Evolutionary conservation across 2,797 vertebrate species (phyloP).

Genomic region (Sphaeramia orbicularis): DNA sequence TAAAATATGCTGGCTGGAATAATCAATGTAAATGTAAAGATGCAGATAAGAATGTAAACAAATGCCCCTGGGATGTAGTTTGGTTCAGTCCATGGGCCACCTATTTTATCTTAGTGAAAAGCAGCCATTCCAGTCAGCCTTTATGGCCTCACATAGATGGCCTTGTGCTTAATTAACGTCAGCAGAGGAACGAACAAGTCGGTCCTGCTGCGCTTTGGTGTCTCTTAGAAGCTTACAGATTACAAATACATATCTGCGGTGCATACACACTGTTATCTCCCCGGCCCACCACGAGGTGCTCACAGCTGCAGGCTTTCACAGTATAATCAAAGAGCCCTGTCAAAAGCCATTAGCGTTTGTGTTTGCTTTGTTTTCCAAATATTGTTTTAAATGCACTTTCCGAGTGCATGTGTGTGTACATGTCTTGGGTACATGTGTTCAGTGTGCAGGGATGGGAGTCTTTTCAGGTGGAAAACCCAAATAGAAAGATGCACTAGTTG

Average conservation of each 20-base stretch:
- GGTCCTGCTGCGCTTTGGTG: conserved; percentile 58
- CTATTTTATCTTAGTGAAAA: conserved; percentile 40
- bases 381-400: conserved; percentile 36
- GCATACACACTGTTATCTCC: conserved; percentile 31
- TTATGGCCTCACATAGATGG: conserved; percentile 21
- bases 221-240: conserved; percentile 56
- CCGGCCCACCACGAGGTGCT: conserved; percentile 36
- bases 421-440: conserved; percentile 88
- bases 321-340: conserved; percentile 55
- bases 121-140: conserved; percentile 17
- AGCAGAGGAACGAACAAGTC: conserved; percentile 36
- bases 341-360: conserved; percentile 24
- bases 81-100: conserved; percentile 1
- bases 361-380: conserved; percentile 43
- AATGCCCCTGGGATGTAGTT: conserved; percentile 1
- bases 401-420: conserved; percentile 37
- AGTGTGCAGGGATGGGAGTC: conserved; percentile 28
- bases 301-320: conserved; percentile 22
- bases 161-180: conserved; percentile 59
- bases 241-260: conserved; percentile 47
- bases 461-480: background rate
- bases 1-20: background rate
- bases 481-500: background rate
- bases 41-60: conserved; percentile 48
- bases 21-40: conserved; percentile 31